A percentile compares a stretch with the other conserved stretches of the same genome.
These are phyloP conservation scores for Asarcornis scutulata DNA, from an alignment of 2,113 vertebrate species.

Conservation along the genomic window DNA sequence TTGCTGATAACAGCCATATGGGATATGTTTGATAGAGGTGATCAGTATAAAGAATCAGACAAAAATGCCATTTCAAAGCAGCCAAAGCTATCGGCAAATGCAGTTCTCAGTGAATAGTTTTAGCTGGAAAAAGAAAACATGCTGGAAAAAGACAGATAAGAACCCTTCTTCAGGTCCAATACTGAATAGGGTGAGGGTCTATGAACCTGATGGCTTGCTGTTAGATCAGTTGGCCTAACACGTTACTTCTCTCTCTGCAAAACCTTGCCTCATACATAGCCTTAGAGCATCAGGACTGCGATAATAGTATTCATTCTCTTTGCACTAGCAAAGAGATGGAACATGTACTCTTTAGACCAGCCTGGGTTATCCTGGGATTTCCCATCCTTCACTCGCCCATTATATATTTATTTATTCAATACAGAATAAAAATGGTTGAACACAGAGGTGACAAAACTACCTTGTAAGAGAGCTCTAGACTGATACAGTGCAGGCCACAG, in stretches of 20 bases:
- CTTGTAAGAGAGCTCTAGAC: not conserved
- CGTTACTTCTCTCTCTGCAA: not conserved
- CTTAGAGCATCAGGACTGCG: not conserved
- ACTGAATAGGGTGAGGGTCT: not conserved
- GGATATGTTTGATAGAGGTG: not conserved
- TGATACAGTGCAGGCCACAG: not conserved
- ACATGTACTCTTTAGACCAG: not conserved
- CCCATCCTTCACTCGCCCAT: not conserved
- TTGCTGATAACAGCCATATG: not conserved
- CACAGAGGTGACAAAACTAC: not conserved
- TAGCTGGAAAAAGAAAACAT: not conserved
- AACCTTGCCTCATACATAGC: not conserved
- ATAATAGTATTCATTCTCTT: not conserved
- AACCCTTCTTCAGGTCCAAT: not conserved
- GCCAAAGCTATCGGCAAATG: not conserved
- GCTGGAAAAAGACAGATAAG: not conserved
- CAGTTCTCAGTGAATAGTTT: not conserved
- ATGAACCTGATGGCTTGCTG: not conserved
- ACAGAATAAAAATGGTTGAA: not conserved
- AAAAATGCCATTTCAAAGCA: not conserved
- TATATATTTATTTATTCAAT: not conserved
- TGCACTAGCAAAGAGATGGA: not conserved
- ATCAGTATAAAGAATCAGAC: not conserved
- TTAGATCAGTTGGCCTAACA: not conserved
- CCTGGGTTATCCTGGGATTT: not conserved